These are phyloP conservation scores for Lepidocolaptes lacrymiger DNA, from an alignment of 2,797 vertebrate species.

Conservation along the genomic window DNA sequence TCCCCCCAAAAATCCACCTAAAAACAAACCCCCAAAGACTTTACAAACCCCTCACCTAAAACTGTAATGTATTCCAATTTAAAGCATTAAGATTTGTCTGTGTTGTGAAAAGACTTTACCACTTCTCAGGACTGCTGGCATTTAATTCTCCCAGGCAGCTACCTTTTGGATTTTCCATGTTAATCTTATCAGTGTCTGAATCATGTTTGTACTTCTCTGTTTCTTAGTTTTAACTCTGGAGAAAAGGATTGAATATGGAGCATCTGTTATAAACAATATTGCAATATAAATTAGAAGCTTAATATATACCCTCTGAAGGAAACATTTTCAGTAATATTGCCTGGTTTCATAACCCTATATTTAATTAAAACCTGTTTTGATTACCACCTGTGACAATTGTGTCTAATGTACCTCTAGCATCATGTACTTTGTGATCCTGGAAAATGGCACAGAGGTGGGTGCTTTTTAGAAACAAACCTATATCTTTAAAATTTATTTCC, in stretches of 20 bases:
- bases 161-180: not conserved
- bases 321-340: not conserved
- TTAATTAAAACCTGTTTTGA: not conserved
- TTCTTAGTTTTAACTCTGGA: slow-evolving; percentile 14
- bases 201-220: not conserved
- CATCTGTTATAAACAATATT: not conserved
- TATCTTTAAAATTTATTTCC: not conserved
- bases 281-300: not conserved
- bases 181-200: not conserved
- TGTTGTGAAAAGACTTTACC: not conserved
- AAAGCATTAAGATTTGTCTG: not conserved
- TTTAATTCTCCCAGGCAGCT: not conserved
- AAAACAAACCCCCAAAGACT: not conserved
- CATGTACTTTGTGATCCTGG: not conserved
- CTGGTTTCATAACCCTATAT: not conserved
- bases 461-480: not conserved
- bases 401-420: not conserved
- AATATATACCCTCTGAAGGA: not conserved
- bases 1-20: no score
- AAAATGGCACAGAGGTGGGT: not conserved
- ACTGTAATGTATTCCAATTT: not conserved
- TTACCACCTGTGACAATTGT: not conserved
- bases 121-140: not conserved
- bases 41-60: not conserved
- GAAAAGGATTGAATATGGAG: not conserved